phyloP scores from a whole-genome alignment of 2,113 vertebrate genomes.

The Thinocorus orbignyianus region DNA sequence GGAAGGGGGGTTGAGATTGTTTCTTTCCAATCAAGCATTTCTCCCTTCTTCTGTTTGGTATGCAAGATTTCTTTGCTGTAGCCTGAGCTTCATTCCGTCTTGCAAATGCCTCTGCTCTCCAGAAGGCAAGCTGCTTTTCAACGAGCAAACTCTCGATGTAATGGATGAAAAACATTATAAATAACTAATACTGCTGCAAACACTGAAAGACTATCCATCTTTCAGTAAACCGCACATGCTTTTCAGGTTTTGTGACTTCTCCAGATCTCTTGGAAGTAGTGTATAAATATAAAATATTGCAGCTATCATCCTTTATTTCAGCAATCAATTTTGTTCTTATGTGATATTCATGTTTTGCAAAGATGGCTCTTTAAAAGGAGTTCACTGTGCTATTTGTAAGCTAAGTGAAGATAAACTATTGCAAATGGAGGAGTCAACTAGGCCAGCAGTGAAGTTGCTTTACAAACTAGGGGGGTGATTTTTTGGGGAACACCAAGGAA shows the following conservation, averaged over 20 bases:
- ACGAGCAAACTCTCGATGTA: not conserved
- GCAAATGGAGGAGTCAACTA: not conserved
- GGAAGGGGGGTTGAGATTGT: not conserved
- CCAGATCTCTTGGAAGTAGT: conserved; percentile 22
- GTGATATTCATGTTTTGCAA: conserved; percentile 30
- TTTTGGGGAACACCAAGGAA: not conserved
- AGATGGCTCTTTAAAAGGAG: conserved; percentile 10
- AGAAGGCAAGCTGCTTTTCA: not conserved
- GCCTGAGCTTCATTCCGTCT: not conserved
- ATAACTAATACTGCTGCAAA: conserved; percentile 40
- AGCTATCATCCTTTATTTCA: conserved; percentile 39
- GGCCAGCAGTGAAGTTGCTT: not conserved
- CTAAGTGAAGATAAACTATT: not conserved
- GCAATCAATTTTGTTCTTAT: conserved; percentile 35
- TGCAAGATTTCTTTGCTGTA: not conserved
- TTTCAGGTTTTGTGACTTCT: not conserved
- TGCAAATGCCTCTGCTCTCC: not conserved
- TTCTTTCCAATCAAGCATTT: not conserved
- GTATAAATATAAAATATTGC: conserved; percentile 38
- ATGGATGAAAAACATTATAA: conserved; percentile 40
- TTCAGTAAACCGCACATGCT: conserved; percentile 3
- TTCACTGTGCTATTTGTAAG: not conserved
- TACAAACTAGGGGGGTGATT: not conserved
- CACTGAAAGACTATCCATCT: conserved; percentile 17
- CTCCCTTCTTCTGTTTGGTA: not conserved